These are phyloP conservation scores for Scopus umbretta DNA, from an alignment of 2,113 vertebrate species.

Conservation along the genomic window DNA sequence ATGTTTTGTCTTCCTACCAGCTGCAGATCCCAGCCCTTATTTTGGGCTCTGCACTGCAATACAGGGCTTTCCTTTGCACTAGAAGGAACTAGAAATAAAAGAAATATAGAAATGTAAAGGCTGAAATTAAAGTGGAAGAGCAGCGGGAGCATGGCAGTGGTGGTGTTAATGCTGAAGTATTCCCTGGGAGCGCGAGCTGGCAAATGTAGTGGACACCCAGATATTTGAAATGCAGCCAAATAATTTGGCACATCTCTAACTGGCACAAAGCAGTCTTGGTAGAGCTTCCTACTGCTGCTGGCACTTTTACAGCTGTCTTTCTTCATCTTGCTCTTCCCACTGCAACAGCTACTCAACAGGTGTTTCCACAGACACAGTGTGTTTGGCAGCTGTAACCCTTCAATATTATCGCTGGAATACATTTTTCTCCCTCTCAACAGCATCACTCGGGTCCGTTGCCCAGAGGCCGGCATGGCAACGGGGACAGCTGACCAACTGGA, in stretches of 20 bases:
- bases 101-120: neutral
- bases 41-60: slow-evolving; percentile 25
- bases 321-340: slow-evolving; percentile 73
- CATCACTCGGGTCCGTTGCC: neutral
- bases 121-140: slow-evolving; percentile 2
- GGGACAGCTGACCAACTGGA: slow-evolving; percentile 36
- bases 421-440: slow-evolving; percentile 52
- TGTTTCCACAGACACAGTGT: slow-evolving; percentile 74
- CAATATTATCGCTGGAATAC: slow-evolving; percentile 69
- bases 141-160: slow-evolving; percentile 14
- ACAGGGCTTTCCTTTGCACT: slow-evolving; percentile 35
- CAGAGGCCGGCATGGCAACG: slow-evolving; percentile 44
- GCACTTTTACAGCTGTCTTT: slow-evolving; percentile 76
- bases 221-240: slow-evolving; percentile 77
- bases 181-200: slow-evolving; percentile 69
- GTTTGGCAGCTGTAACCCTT: slow-evolving; percentile 73
- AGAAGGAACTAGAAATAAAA: neutral
- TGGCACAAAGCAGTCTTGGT: slow-evolving; percentile 70
- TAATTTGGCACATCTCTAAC: slow-evolving; percentile 74
- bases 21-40: slow-evolving; percentile 15
- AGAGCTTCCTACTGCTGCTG: slow-evolving; percentile 75
- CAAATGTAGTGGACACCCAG: slow-evolving; percentile 73
- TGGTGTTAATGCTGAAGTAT: slow-evolving; percentile 68
- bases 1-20: slow-evolving; percentile 33
- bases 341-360: slow-evolving; percentile 74